A percentile compares a stretch with the other conserved stretches of the same genome.
Evolutionary conservation across 2,888 invertebrate species (phyloP).

Genomic region (Synergus laeviventris): DNA sequence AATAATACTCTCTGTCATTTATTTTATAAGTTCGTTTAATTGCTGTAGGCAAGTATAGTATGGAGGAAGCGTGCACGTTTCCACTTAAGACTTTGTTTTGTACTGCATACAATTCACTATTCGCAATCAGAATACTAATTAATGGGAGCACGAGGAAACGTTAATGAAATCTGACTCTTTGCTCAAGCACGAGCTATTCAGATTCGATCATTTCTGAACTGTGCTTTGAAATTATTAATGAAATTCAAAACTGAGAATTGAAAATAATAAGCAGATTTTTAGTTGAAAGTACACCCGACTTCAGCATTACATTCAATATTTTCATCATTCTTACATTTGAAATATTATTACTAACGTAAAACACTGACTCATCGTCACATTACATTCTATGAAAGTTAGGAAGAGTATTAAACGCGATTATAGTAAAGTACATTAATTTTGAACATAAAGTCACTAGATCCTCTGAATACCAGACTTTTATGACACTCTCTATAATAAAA

Average conservation of each 20-base stretch:
- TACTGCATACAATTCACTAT: constrained; percentile 30
- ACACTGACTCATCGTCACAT: constrained; percentile 7
- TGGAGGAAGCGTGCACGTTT: not conserved
- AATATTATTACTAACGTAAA: not conserved
- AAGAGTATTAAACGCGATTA: constrained; percentile 29
- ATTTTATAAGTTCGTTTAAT: constrained; percentile 39
- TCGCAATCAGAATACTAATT: constrained; percentile 33
- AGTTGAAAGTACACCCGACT: not conserved
- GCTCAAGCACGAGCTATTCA: not conserved
- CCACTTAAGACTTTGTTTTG: constrained; percentile 28
- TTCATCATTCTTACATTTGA: not conserved
- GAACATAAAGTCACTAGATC: constrained; percentile 24
- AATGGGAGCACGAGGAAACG: not conserved
- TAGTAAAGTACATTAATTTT: constrained; percentile 32
- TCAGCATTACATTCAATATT: not conserved
- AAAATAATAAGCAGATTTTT: not conserved
- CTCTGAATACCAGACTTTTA: constrained; percentile 17
- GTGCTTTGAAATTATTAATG: not conserved
- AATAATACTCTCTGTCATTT: constrained; percentile 40
- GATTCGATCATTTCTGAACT: not conserved
- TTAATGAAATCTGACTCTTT: constrained; percentile 12
- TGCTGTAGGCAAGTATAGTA: constrained; percentile 21
- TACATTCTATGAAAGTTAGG: constrained; percentile 25
- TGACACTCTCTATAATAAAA: constrained; percentile 29
- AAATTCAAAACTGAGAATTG: not conserved